Base-by-base conservation (phyloP, 2,888 invertebrate species). In the Macrostomum cliftonense region DNA sequence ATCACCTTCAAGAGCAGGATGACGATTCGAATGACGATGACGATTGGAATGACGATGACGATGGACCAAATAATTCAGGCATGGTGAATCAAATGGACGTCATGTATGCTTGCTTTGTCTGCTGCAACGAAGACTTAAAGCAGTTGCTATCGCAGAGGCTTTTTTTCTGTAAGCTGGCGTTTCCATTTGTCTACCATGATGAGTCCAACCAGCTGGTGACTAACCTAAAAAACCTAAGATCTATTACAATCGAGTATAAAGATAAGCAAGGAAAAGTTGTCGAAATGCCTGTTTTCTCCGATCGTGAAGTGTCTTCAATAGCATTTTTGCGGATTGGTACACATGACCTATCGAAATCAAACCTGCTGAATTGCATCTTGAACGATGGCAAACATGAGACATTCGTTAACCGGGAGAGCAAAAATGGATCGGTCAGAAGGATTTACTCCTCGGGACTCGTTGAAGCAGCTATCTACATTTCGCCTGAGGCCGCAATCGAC, bases 31-130 rank as follows among this genome's bases (percentile, higher is more conserved):
- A n/a, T n/a, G n/a, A n/a, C n/a, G n/a, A n/a, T n/a, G n/a, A n/a
- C 9, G 28, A 9, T 28, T 28, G 28, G 28, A 9, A 28, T 9
- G 28, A 28, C 4, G 28, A 28, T 28, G 28, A 28, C 4, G 28
- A 28, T 9, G 28, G 9, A 28, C 5, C 5, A 28, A 9, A 28
- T 28, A 4, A 28, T 4, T 28, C 28, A 7, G 28, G 28, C 4
- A 9, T 7, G 5, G 55, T 58, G 19, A 37, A 45, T 36, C 45
- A 28, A 28, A 12, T 45, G 45, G 45, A 45, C n/a, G 21, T 45
- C 19, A 37, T 45, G 14, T 11, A 4, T 2, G 11, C 37, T 5
- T 2, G 28, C 4, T 45, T 45, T 21, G 19, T 28, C 12, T 28
- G 45, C 38, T 19, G 37, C 38, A 38, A 19, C 28, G 13, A 37